Conservation (phyloP, 35 echinoderm and acorn worm genomes). For the Anneissia japonica region DNA sequence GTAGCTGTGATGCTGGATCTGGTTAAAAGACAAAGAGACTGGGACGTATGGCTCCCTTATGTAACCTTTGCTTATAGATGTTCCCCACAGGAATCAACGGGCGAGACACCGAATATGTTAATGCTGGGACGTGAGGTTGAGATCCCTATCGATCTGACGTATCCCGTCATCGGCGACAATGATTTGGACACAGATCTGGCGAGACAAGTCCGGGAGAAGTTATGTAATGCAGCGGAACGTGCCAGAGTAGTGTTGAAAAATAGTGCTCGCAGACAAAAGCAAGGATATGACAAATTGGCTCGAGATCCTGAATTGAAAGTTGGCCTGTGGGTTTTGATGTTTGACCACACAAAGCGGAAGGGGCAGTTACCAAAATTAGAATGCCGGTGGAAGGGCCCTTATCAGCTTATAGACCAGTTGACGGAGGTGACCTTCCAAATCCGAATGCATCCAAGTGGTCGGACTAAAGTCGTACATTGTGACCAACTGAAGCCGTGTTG, state of each 20-base stretch:
- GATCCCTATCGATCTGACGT: slow-evolving; percentile 1
- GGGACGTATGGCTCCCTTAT: slow-evolving; percentile 25
- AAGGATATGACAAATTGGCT: slow-evolving; percentile 12
- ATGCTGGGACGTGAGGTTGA: slow-evolving; percentile 32
- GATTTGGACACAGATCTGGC: not conserved
- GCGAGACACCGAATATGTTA: slow-evolving; percentile 30
- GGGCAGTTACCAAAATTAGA: slow-evolving; percentile 14
- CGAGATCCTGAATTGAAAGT: not conserved
- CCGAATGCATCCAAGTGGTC: not conserved
- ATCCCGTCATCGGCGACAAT: not conserved
- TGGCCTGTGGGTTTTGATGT: slow-evolving; percentile 23
- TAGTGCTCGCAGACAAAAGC: not conserved
- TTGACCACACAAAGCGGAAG: slow-evolving; percentile 6
- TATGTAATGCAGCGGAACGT: not conserved
- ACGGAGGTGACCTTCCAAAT: slow-evolving; percentile 22
- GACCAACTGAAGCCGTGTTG: slow-evolving; percentile 37
- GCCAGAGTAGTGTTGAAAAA: not conserved
- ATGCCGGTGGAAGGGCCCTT: slow-evolving; percentile 33
- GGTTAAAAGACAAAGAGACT: slow-evolving; percentile 23
- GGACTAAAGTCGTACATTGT: slow-evolving; percentile 20
- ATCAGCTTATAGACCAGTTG: slow-evolving; percentile 14
- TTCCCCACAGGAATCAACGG: slow-evolving; percentile 3
- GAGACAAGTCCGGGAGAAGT: not conserved
- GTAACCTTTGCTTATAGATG: slow-evolving; percentile 25
- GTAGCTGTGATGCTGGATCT: slow-evolving; percentile 17